Evolutionary conservation across 2,113 vertebrate genomes (phyloP).

Genomic region (Recurvirostra avosetta): DNA sequence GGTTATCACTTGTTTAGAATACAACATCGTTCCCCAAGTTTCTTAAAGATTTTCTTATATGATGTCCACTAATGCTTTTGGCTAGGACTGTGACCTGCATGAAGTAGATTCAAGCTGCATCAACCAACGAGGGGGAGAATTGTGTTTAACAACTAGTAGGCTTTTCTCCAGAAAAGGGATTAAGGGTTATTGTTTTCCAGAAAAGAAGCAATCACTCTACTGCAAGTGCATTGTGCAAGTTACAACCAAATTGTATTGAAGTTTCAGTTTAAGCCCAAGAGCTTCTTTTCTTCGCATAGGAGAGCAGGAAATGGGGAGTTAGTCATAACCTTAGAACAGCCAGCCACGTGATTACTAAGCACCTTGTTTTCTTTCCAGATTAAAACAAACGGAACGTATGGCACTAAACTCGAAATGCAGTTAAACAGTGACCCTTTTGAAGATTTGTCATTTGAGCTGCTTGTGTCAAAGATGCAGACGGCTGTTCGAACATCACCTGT

Average conservation of each 20-base stretch:
- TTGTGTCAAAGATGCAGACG: constrained; percentile 76
- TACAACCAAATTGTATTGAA: not conserved
- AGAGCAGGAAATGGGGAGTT: not conserved
- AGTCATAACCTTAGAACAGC: not conserved
- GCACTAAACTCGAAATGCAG: constrained; percentile 78
- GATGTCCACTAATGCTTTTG: not conserved
- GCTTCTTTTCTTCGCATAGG: not conserved
- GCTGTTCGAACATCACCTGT: constrained; percentile 50
- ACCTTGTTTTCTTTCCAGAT: constrained; percentile 61
- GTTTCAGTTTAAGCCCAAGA: not conserved
- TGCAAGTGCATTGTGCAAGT: not conserved
- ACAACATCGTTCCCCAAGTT: not conserved
- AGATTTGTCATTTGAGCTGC: constrained; percentile 78
- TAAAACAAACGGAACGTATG: constrained; percentile 73
- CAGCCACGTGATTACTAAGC: not conserved
- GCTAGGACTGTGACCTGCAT: not conserved
- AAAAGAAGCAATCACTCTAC: not conserved
- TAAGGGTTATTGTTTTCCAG: not conserved
- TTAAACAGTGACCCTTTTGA: constrained; percentile 82
- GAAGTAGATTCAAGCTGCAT: not conserved
- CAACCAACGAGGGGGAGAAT: not conserved
- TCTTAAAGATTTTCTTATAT: not conserved
- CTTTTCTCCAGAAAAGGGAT: not conserved
- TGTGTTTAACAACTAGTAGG: not conserved
- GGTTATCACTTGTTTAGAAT: constrained; percentile 19